Evolutionary conservation across 1,140 invertebrate species (phyloP), one percentile per base, ranked within the genome.

Genomic region (Lepidostoma basale): DNA sequence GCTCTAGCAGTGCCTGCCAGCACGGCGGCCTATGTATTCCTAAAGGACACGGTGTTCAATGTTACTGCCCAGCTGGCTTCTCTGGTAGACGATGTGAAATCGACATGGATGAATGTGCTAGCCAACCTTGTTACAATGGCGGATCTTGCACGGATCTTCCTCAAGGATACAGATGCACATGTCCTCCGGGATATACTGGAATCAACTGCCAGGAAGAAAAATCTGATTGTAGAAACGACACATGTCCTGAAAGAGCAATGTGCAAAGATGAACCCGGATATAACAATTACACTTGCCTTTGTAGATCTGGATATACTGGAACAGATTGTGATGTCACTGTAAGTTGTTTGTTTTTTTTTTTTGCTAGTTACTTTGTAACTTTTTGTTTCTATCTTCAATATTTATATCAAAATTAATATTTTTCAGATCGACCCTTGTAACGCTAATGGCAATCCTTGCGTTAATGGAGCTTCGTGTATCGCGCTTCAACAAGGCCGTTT

Each of bases 201-300:
- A 87, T 95, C 20, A 96, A 97, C 75, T 98, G 96, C 76, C 94
- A 98, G 82, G 93, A 95, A 76, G 95, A 97, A 79, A 88, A 89
- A 75, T 91, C 92, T 0, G 95, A 98, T 74, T 98, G 96, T 76
- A 82, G 84, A 62, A 93, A 93, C 75, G 90, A 94, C 69, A 94
- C 94, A 0, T 98, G 96, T 74, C 96, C 96, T 0, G 94, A 95
- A 75, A 84, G 95, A 75, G 95, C 96, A 3, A 98, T 98, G 94
- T 98, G 96, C 78, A 97, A 98, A 81, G 94, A 98, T 77, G 90
- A 97, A 77, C 96, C 96, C 6, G 96, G 96, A 30, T 86, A 88
- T 68, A 92, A 92, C 72, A 96, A 96, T 69, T 92, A 89, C 70
- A 93, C 93, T 0, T 98, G 96, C 76, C 82, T 98, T 1, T 98